A percentile compares a stretch with the other conserved stretches of the same genome.
Conservation (phyloP, 2,888 invertebrate genomes). For the Herminia tarsipennalis region DNA sequence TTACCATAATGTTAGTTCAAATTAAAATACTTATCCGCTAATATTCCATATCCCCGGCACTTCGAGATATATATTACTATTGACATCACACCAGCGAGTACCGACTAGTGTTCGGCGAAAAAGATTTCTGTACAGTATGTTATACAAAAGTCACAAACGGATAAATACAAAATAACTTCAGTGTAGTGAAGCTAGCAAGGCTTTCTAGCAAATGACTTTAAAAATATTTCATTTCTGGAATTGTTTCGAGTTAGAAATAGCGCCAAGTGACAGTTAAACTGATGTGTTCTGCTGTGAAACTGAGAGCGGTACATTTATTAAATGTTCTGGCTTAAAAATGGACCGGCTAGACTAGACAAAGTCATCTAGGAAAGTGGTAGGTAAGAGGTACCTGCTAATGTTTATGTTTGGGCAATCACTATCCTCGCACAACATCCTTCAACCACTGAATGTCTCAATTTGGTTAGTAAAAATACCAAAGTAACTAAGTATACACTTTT, state of each 20-base stretch:
- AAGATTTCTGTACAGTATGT: conserved; percentile 15
- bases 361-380: conserved; percentile 31
- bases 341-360: conserved; percentile 35
- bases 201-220: conserved; percentile 80
- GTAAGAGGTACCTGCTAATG: too few species aligned
- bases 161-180: conserved; percentile 70
- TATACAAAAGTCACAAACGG: conserved; percentile 16
- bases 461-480: too few species aligned
- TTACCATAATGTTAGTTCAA: too few species aligned
- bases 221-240: conserved; percentile 82
- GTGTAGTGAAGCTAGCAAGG: conserved; percentile 63
- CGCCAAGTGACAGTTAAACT: conserved; percentile 78
- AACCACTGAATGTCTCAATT: too few species aligned
- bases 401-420: conserved; percentile 6
- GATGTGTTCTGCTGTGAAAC: conserved; percentile 68
- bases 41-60: too few species aligned
- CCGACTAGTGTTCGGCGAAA: too few species aligned
- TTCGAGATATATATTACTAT: too few species aligned
- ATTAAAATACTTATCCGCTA: too few species aligned
- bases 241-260: conserved; percentile 77
- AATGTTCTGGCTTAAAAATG: conserved; percentile 59
- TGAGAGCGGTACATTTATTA: conserved; percentile 74
- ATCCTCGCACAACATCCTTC: too few species aligned
- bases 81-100: too few species aligned
- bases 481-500: too few species aligned